Evolutionary conservation across 2,113 vertebrate species (phyloP), one percentile per base, ranked within the genome.

Genomic region (Oryzias melastigma): DNA sequence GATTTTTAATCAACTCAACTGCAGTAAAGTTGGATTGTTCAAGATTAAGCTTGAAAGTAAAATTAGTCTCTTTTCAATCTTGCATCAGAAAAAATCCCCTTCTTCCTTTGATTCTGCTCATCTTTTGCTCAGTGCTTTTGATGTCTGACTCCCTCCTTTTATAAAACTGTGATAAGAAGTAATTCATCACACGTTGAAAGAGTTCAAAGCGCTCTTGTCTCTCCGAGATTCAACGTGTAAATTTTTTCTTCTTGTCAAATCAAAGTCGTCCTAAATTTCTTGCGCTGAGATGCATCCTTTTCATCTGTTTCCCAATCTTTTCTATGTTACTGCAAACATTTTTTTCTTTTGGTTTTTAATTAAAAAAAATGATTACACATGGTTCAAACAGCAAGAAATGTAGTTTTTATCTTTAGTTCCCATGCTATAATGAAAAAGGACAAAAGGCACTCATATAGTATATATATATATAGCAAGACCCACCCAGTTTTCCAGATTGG

Each of bases 221-320:
- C 6, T 61, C 42, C 49, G 49, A 65, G 79, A 65, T 77, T 77
- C 54, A 68, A 52, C 46, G 71, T 72, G 29, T 62, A 6, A 25
- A 48, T 41, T 56, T 65, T 69, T 22, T 35, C 18, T 35, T 65
- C 18, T 35, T 65, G 20, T 75, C 66, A 67, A 60, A 46, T 68
- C 35, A 78, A 76, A 62, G 14, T 62, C 62, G 29, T 66, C 69
- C 55, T 62, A 17, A 61, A 67, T 82, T 62, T 84, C 35, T 73
- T 48, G 64, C 53, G 79, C 77, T 76, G 52, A 42, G 49, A 25
- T 41, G 22, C 14, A 5, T 58, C 56, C 59, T 77, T 56, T 35
- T 78, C 64, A 62, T 79, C 65, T 62, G 40, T 60, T 71, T 59
- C 65, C 59, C 55, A 51, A 3, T 20, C 19, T 56, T 61, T 59